These are phyloP conservation scores for Nyctalus aviator DNA, from an alignment of 2,797 vertebrate species.

Conservation along the genomic window DNA sequence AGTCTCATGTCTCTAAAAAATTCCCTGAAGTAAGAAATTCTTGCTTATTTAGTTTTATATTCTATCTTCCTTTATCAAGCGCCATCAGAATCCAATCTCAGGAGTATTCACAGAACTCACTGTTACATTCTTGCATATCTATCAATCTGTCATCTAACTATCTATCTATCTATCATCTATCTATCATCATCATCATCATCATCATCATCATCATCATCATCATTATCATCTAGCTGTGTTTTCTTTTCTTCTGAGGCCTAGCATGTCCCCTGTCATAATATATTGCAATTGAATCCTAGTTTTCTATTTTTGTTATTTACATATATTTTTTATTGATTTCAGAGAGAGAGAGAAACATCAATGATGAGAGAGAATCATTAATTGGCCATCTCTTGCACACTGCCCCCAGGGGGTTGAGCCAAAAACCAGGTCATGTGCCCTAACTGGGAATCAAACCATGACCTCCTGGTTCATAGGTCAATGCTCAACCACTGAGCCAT, in stretches of 20 bases:
- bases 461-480: no score
- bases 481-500: no score
- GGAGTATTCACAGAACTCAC: neutral
- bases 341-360: no score
- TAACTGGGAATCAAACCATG: no score
- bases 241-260: neutral
- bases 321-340: no score
- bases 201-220: no score
- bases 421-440: no score
- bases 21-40: neutral
- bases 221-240: neutral
- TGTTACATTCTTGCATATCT: neutral
- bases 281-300: neutral
- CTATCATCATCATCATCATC: neutral
- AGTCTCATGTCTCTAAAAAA: neutral
- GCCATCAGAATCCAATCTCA: neutral
- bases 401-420: no score
- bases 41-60: neutral
- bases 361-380: no score
- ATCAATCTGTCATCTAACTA: neutral
- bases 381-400: no score
- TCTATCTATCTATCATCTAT: neutral
- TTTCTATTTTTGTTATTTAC: no score
- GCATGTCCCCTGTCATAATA: neutral
- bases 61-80: neutral